A percentile compares a stretch with the other conserved stretches of the same genome.
Conservation (phyloP, 2,797 vertebrate species). For the Sarcoramphus papa region DNA sequence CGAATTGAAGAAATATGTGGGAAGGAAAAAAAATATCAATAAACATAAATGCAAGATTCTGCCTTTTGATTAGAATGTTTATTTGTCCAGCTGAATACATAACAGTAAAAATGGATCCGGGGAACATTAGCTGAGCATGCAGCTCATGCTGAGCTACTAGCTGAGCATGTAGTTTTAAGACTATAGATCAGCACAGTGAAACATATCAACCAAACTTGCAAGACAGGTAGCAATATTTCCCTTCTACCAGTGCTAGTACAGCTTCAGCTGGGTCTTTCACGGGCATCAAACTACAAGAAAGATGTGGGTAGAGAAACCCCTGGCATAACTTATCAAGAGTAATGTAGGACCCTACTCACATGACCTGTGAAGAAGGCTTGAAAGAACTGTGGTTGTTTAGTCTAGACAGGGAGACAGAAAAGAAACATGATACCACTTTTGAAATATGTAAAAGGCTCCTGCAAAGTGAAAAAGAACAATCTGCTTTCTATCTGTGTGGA, state of each 20-base stretch:
- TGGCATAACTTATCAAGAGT: neutral
- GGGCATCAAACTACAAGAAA: neutral
- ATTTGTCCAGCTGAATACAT: neutral
- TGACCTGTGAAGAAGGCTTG: neutral
- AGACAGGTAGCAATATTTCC: neutral
- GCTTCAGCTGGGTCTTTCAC: neutral
- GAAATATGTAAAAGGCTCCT: slow-evolving; percentile 10
- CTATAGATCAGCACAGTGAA: neutral
- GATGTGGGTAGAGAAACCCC: neutral
- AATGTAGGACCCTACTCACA: neutral
- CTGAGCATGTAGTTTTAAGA: neutral
- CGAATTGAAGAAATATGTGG: neutral
- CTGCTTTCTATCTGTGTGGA: slow-evolving; percentile 11
- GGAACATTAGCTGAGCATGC: neutral
- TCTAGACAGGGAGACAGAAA: slow-evolving; percentile 16
- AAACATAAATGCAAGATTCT: neutral
- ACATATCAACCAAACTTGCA: neutral
- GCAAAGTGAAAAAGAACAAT: neutral
- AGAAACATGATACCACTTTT: neutral
- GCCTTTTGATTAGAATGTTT: neutral
- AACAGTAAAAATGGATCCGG: neutral
- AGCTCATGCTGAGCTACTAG: neutral
- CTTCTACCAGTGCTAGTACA: neutral
- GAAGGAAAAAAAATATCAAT: neutral
- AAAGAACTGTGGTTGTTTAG: neutral